Conservation (phyloP, 2,797 vertebrate genomes). For the Lutjanus campechanus region DNA sequence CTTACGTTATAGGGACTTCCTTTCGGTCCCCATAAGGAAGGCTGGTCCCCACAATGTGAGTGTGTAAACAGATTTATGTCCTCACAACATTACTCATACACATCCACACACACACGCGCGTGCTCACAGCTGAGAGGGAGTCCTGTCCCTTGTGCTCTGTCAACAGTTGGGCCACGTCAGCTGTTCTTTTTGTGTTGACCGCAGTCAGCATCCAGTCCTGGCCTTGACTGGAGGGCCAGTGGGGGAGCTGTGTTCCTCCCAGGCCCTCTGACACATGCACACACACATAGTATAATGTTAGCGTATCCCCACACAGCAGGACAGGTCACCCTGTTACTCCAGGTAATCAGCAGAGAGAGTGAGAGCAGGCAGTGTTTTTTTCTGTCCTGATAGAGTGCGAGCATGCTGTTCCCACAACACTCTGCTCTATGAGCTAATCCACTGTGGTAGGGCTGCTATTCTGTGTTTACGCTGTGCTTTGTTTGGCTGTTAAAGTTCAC, state of each 20-base stretch:
- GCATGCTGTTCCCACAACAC: conserved; percentile 25
- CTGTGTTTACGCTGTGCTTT: conserved; percentile 40
- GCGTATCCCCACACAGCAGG: conserved; percentile 12
- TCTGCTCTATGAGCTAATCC: conserved; percentile 30
- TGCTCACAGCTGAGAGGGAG: conserved; percentile 46
- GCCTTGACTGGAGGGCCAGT: conserved; percentile 63
- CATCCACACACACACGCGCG: conserved; percentile 10
- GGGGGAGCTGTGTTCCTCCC: conserved; percentile 46
- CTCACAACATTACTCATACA: neutral
- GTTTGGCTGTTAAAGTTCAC: conserved; percentile 49
- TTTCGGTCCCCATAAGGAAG: no score
- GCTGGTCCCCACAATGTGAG: no score
- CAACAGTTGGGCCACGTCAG: conserved; percentile 80
- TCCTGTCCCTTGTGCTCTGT: conserved; percentile 60
- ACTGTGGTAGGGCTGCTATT: neutral
- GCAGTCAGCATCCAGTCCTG: conserved; percentile 66
- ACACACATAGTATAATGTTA: conserved; percentile 14
- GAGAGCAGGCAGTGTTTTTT: neutral
- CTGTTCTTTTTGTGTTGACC: conserved; percentile 78
- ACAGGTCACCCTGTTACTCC: conserved; percentile 22
- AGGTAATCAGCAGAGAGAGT: conserved; percentile 36
- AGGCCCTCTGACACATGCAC: conserved; percentile 40
- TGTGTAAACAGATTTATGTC: no score
- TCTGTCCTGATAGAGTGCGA: conserved; percentile 21
- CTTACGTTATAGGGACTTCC: no score